Evolutionary conservation across 2,113 vertebrate genomes (phyloP).

Genomic region (Lynx canadensis): DNA sequence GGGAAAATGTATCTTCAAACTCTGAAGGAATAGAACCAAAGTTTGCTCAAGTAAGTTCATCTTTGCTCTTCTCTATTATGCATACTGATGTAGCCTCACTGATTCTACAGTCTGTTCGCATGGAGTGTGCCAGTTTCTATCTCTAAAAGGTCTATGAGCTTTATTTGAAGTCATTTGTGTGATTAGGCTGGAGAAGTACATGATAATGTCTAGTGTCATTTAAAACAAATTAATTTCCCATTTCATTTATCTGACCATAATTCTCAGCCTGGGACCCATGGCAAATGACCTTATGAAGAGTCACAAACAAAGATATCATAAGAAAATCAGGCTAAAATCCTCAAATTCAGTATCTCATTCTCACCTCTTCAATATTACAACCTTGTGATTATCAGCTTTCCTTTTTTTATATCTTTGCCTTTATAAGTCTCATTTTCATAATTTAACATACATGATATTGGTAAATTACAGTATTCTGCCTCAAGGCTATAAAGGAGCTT

Average conservation of each 20-base stretch:
- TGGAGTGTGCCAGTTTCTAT: slow-evolving; percentile 4
- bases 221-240: slow-evolving; percentile 89
- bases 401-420: slow-evolving; percentile 49
- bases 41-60: not conserved
- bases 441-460: slow-evolving; percentile 71
- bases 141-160: slow-evolving; percentile 75
- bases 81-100: too few relatives aligned
- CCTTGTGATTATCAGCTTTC: not conserved
- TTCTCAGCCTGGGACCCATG: slow-evolving; percentile 83
- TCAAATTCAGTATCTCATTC: not conserved
- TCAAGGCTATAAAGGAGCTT: slow-evolving; percentile 58
- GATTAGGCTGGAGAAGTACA: slow-evolving; percentile 74
- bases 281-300: slow-evolving; percentile 84
- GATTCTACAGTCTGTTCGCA: not conserved
- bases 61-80: not conserved
- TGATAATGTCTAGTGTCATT: slow-evolving; percentile 84
- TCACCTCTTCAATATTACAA: not conserved
- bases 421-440: slow-evolving; percentile 76
- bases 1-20: not conserved
- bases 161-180: slow-evolving; percentile 81
- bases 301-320: slow-evolving; percentile 75
- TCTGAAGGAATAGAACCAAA: not conserved
- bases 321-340: slow-evolving; percentile 69
- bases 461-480: slow-evolving; percentile 76
- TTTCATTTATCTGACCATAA: slow-evolving; percentile 85